Conservation (phyloP, 2,888 invertebrate species). For the Lasioglossum malachurum region DNA sequence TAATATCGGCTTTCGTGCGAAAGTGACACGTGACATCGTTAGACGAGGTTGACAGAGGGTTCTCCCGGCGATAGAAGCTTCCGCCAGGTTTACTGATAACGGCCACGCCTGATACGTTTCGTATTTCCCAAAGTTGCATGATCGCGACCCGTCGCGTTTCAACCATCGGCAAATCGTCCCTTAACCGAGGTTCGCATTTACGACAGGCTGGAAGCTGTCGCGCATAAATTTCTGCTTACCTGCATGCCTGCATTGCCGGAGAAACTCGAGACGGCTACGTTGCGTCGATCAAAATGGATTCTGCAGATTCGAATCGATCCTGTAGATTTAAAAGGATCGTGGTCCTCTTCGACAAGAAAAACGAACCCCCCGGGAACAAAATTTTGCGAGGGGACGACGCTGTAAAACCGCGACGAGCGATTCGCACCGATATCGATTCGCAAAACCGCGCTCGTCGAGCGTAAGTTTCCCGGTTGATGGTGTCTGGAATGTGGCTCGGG, state of each 20-base stretch:
- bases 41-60: not conserved
- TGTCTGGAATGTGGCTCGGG: not conserved
- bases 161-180: constrained; percentile 50
- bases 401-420: constrained; percentile 2
- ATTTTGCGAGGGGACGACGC: not conserved
- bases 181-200: constrained; percentile 64
- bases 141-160: constrained; percentile 14
- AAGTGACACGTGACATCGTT: constrained; percentile 23
- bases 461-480: not conserved
- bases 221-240: constrained; percentile 56
- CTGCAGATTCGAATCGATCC: constrained; percentile 50
- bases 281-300: constrained; percentile 20
- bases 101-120: constrained; percentile 27
- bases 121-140: constrained; percentile 48
- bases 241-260: not conserved
- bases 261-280: not conserved
- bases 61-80: not conserved
- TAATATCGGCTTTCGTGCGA: constrained; percentile 11
- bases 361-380: not conserved
- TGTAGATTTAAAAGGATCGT: constrained; percentile 46
- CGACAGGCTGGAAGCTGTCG: constrained; percentile 57
- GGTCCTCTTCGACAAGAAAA: not conserved
- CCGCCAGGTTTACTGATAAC: not conserved
- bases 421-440: not conserved
- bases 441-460: not conserved